Percentiles rank a stretch among this genome's conserved stretches.
Conservation (phyloP, 2,113 vertebrate species). For the Forbesichthys agassizii region DNA sequence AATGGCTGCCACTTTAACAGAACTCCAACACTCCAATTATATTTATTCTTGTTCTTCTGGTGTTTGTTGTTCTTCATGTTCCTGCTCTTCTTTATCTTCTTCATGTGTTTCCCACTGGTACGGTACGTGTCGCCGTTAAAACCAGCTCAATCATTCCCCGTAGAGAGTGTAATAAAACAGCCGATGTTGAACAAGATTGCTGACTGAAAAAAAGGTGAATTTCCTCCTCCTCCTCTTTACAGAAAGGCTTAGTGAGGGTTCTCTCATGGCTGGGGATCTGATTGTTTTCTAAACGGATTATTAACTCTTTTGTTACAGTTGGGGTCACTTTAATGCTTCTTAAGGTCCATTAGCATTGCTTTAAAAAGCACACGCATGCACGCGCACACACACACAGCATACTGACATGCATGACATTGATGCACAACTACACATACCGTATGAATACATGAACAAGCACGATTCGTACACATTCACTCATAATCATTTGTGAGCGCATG, state of each 20-base stretch:
- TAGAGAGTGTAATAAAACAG: constrained; percentile 66
- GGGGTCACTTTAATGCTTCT: constrained; percentile 82
- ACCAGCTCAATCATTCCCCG: constrained; percentile 71
- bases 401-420: not conserved
- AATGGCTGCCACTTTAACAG: constrained; percentile 23
- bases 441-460: constrained; percentile 6
- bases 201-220: constrained; percentile 71
- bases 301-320: constrained; percentile 84
- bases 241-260: constrained; percentile 76
- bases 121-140: constrained; percentile 56
- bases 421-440: constrained; percentile 4
- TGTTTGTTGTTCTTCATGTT: constrained; percentile 20
- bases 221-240: constrained; percentile 74
- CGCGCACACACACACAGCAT: constrained; percentile 27
- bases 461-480: constrained; percentile 5
- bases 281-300: constrained; percentile 83
- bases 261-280: constrained; percentile 74
- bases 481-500: not conserved
- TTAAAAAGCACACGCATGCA: constrained; percentile 67
- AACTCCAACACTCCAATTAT: not conserved
- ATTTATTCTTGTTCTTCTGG: constrained; percentile 19
- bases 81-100: constrained; percentile 23
- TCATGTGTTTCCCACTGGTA: constrained; percentile 24
- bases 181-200: constrained; percentile 78
- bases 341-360: constrained; percentile 80